phyloP scores from a whole-genome alignment of 2,797 vertebrate species.

The Pseudomugil tenellus region DNA sequence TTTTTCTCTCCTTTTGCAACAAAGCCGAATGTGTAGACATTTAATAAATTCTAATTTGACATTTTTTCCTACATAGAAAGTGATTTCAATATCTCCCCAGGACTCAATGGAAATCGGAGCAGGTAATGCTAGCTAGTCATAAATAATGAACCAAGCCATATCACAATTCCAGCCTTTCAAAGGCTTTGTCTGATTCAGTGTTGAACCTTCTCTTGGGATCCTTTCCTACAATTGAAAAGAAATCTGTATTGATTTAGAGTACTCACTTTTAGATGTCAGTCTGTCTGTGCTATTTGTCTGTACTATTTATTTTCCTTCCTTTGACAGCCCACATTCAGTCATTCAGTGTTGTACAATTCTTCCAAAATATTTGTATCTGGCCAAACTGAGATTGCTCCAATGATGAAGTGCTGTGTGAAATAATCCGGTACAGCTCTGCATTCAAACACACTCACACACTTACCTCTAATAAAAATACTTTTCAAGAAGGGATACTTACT shows the following conservation, averaged over 20 bases:
- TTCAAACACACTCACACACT: neutral
- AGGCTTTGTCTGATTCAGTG: neutral
- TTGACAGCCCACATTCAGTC: constrained; percentile 4
- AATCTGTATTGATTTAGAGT: neutral
- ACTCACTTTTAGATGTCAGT: constrained; percentile 5
- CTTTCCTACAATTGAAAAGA: constrained; percentile 8
- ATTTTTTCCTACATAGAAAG: neutral
- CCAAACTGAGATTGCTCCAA: neutral
- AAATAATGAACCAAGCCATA: constrained; percentile 24
- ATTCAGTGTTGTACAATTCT: neutral
- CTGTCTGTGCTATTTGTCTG: constrained; percentile 6
- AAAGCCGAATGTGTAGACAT: neutral
- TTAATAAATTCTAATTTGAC: neutral
- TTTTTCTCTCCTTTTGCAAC: neutral
- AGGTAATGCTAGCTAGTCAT: constrained; percentile 9
- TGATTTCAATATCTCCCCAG: neutral
- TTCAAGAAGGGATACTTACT: neutral
- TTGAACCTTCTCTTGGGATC: constrained; percentile 3
- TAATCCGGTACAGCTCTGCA: neutral
- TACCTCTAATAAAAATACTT: neutral
- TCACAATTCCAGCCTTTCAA: constrained; percentile 9
- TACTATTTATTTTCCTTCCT: neutral
- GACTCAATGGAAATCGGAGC: constrained; percentile 19
- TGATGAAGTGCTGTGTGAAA: neutral
- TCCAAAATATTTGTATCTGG: constrained; percentile 5